These are phyloP conservation scores for Python bivittatus DNA, from an alignment of 2,113 vertebrate genomes.

Conservation along the genomic window DNA sequence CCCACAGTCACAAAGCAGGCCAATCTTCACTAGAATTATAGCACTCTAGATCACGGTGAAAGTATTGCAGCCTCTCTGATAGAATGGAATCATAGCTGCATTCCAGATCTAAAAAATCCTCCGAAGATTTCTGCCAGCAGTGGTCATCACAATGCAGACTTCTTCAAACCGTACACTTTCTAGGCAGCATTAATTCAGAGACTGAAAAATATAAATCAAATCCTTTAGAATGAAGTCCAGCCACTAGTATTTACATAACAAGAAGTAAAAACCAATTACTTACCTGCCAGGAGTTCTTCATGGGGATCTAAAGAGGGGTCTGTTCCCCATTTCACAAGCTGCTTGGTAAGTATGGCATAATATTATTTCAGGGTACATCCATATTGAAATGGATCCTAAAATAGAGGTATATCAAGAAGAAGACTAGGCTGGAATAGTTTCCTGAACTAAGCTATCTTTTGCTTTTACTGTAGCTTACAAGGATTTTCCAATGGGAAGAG, in stretches of 20 bases:
- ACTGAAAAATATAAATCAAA: background rate
- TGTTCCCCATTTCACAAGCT: background rate
- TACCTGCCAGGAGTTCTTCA: background rate
- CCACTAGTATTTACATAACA: background rate
- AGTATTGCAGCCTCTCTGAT: background rate
- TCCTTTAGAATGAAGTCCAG: background rate
- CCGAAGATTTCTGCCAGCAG: background rate
- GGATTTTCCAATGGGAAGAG: background rate
- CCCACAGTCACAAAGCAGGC: background rate
- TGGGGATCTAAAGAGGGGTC: background rate
- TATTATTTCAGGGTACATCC: background rate
- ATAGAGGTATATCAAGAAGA: background rate
- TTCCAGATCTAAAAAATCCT: background rate
- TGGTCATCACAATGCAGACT: background rate
- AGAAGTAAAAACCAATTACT: background rate
- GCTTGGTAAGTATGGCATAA: background rate
- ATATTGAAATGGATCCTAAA: background rate
- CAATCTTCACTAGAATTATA: background rate
- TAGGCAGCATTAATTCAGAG: background rate
- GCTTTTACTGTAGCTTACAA: background rate
- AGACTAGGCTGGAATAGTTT: background rate
- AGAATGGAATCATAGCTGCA: background rate
- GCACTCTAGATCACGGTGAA: background rate
- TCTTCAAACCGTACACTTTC: background rate
- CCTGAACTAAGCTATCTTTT: background rate